Conservation (phyloP, 35 echinoderm and acorn worm species). For the Ophioderma brevispina region DNA sequence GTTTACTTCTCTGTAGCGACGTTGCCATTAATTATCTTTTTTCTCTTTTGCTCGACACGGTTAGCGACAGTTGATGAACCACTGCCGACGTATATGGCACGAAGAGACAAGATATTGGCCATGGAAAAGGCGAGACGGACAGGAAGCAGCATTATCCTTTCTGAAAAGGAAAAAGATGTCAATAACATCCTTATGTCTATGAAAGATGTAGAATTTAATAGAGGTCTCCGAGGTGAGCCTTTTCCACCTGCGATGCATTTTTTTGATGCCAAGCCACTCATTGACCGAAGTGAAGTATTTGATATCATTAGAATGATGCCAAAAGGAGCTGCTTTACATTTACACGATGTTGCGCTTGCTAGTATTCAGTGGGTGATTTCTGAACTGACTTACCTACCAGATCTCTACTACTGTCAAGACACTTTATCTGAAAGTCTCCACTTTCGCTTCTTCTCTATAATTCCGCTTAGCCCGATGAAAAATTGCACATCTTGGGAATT, state of each 20-base stretch:
- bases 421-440: neutral
- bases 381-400: neutral
- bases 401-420: neutral
- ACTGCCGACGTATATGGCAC: neutral
- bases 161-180: neutral
- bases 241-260: neutral
- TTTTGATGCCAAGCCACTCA: neutral
- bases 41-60: no score
- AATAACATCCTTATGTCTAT: neutral
- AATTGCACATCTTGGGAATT: neutral
- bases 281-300: neutral
- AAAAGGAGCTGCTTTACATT: neutral
- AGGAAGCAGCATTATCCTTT: neutral
- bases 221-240: neutral
- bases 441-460: neutral
- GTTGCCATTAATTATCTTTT: no score
- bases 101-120: neutral
- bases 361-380: neutral
- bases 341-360: neutral
- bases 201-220: neutral
- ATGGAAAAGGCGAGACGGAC: neutral
- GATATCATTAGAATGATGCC: neutral
- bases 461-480: neutral
- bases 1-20: no score
- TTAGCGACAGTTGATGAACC: no score